phyloP scores from a whole-genome alignment of 1,140 invertebrate species.

The Sitobion miscanthi region DNA sequence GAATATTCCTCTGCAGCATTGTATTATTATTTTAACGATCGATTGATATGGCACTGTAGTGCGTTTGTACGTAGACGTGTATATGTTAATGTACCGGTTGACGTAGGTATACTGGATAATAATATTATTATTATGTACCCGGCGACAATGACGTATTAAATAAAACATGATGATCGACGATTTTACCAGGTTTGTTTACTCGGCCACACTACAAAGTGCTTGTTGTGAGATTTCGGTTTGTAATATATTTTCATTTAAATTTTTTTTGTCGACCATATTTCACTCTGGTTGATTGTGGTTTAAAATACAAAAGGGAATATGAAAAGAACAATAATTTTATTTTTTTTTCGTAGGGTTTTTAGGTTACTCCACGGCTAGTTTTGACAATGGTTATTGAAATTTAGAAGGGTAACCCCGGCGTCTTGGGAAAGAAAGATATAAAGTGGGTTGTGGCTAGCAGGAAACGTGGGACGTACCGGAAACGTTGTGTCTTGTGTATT shows the following conservation, averaged over 20 bases:
- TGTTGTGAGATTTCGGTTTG: not conserved
- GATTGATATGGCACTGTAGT: not conserved
- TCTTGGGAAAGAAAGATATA: slow-evolving; percentile 24
- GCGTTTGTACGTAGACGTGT: not conserved
- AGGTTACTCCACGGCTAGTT: not conserved
- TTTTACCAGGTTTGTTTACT: slow-evolving; percentile 16
- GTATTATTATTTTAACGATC: not conserved
- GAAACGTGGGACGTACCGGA: slow-evolving; percentile 55
- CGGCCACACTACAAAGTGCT: not conserved
- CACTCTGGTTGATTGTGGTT: not conserved
- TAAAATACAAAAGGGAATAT: slow-evolving; percentile 10
- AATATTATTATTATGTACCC: slow-evolving; percentile 8
- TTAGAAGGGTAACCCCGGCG: slow-evolving; percentile 40
- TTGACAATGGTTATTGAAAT: slow-evolving; percentile 55
- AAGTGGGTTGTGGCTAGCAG: slow-evolving; percentile 40
- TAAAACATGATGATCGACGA: not conserved
- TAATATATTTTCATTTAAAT: not conserved
- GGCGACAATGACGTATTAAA: not conserved
- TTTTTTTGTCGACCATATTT: not conserved
- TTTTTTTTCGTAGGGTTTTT: slow-evolving; percentile 15
- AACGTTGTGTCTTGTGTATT: slow-evolving; percentile 46
- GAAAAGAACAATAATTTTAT: not conserved
- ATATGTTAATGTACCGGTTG: not conserved
- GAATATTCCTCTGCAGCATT: not conserved
- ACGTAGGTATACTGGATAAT: not conserved